phyloP scores from a whole-genome alignment of 2,888 invertebrate genomes.

The Chirona hameri region DNA sequence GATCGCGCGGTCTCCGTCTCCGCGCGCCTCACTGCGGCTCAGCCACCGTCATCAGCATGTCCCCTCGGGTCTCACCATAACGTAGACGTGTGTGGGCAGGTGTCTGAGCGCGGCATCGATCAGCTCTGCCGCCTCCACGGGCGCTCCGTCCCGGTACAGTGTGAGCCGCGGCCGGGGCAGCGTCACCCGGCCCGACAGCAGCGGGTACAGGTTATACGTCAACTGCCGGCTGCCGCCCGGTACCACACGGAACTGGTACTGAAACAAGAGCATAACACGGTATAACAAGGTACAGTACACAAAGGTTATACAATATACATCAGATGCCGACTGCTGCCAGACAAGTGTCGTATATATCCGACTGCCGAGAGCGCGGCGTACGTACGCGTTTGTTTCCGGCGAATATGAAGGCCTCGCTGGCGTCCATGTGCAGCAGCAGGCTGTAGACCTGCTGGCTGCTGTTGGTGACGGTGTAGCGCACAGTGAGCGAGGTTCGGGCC shows the following conservation, averaged over 20 bases:
- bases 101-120: not conserved
- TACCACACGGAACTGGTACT: constrained; percentile 24
- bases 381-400: constrained; percentile 70
- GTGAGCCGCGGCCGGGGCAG: constrained; percentile 24
- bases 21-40: too few species aligned
- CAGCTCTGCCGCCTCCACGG: not conserved
- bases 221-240: constrained; percentile 4
- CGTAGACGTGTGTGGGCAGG: constrained; percentile 7
- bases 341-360: too few species aligned
- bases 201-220: constrained; percentile 13
- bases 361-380: not conserved
- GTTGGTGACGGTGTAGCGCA: constrained; percentile 68
- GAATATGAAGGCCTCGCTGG: constrained; percentile 89
- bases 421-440: constrained; percentile 69
- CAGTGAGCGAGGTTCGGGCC: constrained; percentile 46
- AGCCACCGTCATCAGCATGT: too few species aligned
- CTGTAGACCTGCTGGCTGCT: constrained; percentile 67
- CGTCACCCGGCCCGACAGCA: not conserved
- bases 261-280: not conserved
- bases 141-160: not conserved
- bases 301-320: too few species aligned
- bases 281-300: too few species aligned
- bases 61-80: not conserved
- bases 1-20: too few species aligned
- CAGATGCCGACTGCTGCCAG: too few species aligned